phyloP scores from a whole-genome alignment of 2,113 vertebrate species.

The Indri indri region DNA sequence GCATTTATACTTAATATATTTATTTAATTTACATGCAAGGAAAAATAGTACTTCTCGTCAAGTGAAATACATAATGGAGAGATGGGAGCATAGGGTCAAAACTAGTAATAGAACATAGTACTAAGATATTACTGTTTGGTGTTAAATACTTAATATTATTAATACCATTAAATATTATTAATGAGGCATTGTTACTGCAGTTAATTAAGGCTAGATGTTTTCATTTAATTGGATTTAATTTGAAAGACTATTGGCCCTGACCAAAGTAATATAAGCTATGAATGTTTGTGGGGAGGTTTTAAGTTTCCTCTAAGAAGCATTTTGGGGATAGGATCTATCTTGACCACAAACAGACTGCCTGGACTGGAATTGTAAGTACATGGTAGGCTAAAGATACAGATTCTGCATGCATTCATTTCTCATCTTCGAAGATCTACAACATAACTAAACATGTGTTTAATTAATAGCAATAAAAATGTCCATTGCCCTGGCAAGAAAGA shows the following conservation, averaged over 20 bases:
- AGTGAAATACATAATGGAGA: background rate
- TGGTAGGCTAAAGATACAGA: background rate
- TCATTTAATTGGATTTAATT: background rate
- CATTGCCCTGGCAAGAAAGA: background rate
- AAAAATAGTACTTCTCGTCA: background rate
- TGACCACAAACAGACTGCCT: constrained; percentile 21
- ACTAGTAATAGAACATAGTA: background rate
- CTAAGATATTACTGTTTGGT: background rate
- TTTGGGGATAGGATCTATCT: background rate
- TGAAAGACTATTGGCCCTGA: constrained; percentile 4
- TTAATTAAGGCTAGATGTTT: background rate
- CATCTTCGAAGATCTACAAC: constrained; percentile 37
- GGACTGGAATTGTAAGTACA: constrained; percentile 7
- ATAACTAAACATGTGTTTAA: background rate
- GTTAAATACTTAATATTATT: background rate
- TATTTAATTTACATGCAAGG: background rate
- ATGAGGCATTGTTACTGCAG: background rate
- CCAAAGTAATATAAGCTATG: background rate
- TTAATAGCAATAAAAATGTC: constrained; percentile 43
- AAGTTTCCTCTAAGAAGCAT: background rate
- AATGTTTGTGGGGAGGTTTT: background rate
- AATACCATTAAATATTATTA: background rate
- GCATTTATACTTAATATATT: background rate
- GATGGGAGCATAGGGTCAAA: background rate
- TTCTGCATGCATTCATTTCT: background rate